Conservation (phyloP, 2,113 vertebrate genomes). For the Daubentonia madagascariensis region DNA sequence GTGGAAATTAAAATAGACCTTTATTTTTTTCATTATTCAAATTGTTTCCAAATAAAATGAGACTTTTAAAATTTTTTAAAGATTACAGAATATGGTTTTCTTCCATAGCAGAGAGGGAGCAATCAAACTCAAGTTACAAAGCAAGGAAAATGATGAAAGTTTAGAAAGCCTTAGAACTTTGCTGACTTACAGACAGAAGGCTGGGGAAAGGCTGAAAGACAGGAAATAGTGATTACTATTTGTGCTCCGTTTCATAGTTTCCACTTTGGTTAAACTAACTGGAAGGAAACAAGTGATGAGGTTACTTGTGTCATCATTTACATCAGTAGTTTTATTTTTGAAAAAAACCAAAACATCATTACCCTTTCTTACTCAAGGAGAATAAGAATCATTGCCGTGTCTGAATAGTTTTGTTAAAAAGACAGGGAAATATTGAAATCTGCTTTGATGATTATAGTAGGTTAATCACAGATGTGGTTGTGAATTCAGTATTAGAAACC, state of each 20-base stretch:
- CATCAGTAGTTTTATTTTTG: constrained; percentile 48
- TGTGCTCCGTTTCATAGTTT: constrained; percentile 63
- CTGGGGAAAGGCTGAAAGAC: constrained; percentile 32
- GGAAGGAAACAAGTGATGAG: constrained; percentile 67
- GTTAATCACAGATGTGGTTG: not conserved
- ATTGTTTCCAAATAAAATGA: not conserved
- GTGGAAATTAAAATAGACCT: not conserved
- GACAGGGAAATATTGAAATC: not conserved
- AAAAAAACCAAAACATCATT: constrained; percentile 8
- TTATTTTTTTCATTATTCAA: not conserved
- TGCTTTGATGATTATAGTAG: not conserved
- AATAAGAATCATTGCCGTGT: not conserved
- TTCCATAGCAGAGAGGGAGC: not conserved
- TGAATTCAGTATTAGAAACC: not conserved
- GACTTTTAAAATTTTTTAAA: not conserved
- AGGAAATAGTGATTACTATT: constrained; percentile 61
- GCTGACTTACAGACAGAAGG: constrained; percentile 26
- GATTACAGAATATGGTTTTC: constrained; percentile 35
- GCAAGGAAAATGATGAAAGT: constrained; percentile 37
- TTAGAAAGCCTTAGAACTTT: constrained; percentile 45
- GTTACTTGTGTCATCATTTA: constrained; percentile 65
- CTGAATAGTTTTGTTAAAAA: not conserved
- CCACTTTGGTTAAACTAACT: constrained; percentile 73
- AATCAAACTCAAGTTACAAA: constrained; percentile 55
- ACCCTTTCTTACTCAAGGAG: constrained; percentile 20